A percentile compares a stretch with the other conserved stretches of the same genome.
Evolutionary conservation across 2,888 invertebrate species (phyloP).

Genomic region (Charanyca ferruginea): DNA sequence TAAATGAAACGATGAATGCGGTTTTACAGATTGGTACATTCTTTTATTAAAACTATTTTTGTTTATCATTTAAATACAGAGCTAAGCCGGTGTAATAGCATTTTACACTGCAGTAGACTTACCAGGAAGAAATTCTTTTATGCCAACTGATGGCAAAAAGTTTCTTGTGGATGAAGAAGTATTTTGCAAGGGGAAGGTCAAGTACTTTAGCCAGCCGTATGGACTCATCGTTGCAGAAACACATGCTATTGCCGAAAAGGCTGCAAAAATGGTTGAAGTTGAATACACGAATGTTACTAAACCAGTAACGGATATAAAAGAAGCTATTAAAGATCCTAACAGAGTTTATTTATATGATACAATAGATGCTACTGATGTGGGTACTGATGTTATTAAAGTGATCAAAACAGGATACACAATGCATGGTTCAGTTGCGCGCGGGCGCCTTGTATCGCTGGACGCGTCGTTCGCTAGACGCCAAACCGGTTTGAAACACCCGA

Average conservation of each 20-base stretch:
- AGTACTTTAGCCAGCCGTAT: constrained; percentile 92
- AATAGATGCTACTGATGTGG: constrained; percentile 63
- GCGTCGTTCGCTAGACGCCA: no score
- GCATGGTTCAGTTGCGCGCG: no score
- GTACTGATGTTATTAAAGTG: constrained; percentile 73
- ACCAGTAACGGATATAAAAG: constrained; percentile 71
- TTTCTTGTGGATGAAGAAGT: constrained; percentile 77
- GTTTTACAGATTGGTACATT: no score
- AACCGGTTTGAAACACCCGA: no score
- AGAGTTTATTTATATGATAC: constrained; percentile 59
- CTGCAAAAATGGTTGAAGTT: constrained; percentile 89
- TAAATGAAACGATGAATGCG: constrained; percentile 69
- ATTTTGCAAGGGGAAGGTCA: constrained; percentile 87
- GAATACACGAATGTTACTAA: constrained; percentile 82
- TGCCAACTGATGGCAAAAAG: constrained; percentile 61
- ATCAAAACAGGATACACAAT: constrained; percentile 87
- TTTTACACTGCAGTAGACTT: constrained; percentile 93
- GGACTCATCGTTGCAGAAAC: constrained; percentile 92
- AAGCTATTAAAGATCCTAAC: constrained; percentile 66
- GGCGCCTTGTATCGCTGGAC: no score
- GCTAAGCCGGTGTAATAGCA: constrained; percentile 92
- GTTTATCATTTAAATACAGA: constrained; percentile 84
- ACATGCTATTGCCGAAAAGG: constrained; percentile 87
- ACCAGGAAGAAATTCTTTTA: constrained; percentile 92
- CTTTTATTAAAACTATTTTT: background rate